Conservation (phyloP, 2,113 vertebrate species). For the Crotalus viridis region DNA sequence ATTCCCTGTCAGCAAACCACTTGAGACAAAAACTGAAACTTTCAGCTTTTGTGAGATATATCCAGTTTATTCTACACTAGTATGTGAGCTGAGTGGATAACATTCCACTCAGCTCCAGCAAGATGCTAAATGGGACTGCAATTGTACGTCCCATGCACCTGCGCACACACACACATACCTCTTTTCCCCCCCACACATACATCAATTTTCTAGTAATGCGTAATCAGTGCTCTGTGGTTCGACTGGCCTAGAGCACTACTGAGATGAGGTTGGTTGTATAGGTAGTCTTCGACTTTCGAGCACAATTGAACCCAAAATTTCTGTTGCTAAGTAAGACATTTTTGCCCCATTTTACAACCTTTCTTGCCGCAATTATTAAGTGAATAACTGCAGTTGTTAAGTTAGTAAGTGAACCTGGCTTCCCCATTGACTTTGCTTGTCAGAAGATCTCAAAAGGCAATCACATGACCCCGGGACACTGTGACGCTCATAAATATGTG, state of each 20-base stretch:
- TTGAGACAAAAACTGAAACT: neutral
- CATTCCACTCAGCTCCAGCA: neutral
- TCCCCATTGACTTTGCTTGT: neutral
- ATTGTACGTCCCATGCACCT: neutral
- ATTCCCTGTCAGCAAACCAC: neutral
- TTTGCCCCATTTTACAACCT: neutral
- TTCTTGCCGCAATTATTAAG: neutral
- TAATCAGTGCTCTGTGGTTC: neutral
- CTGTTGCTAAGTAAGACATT: neutral
- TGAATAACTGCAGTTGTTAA: neutral
- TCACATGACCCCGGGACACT: neutral
- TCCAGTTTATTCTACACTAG: neutral
- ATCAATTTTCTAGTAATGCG: neutral
- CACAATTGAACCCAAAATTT: neutral
- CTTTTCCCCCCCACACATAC: neutral
- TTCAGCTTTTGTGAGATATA: neutral
- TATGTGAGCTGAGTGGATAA: neutral
- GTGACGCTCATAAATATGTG: neutral
- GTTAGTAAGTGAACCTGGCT: neutral
- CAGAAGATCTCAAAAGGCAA: neutral
- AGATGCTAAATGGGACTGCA: neutral
- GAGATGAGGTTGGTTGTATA: neutral
- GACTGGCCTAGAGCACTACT: neutral
- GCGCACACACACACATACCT: neutral
- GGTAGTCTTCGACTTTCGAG: neutral